These are phyloP conservation scores for Phoebastria nigripes DNA, from an alignment of 2,797 vertebrate genomes.

Conservation along the genomic window DNA sequence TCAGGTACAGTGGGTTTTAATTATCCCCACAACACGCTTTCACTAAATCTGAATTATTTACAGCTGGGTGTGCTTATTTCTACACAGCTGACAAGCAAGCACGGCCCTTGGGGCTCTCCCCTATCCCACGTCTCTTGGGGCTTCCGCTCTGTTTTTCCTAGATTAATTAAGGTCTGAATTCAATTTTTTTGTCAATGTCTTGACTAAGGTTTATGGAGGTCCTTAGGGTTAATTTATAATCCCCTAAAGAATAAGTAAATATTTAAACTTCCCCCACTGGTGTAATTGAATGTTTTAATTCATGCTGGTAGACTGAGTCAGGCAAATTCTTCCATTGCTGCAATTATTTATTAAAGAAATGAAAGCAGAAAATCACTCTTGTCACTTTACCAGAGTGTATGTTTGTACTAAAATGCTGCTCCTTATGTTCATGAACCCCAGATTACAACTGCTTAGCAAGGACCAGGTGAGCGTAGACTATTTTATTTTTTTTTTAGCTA, in stretches of 20 bases:
- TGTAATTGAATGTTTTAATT: slow-evolving; percentile 50
- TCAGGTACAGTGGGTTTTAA: background rate
- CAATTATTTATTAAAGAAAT: slow-evolving; percentile 9
- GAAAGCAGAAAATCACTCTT: background rate
- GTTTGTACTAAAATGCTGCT: background rate
- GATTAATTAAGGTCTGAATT: slow-evolving; percentile 20
- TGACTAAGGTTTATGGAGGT: slow-evolving; percentile 3
- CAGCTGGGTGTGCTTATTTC: background rate
- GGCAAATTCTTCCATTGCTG: background rate
- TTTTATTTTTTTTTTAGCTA: too few species aligned
- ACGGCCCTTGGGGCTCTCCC: background rate
- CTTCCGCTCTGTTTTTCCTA: background rate
- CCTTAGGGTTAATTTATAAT: slow-evolving; percentile 48
- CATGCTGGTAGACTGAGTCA: background rate
- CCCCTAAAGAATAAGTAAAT: slow-evolving; percentile 50
- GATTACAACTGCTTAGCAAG: background rate
- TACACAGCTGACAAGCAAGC: background rate
- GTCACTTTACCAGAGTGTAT: background rate
- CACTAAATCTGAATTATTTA: background rate
- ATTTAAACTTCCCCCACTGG: slow-evolving; percentile 17
- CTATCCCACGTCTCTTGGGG: background rate
- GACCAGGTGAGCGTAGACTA: fast-evolving
- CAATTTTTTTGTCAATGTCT: slow-evolving; percentile 8
- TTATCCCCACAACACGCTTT: background rate
- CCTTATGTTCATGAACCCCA: background rate